Conservation (phyloP, 2,888 invertebrate genomes). For the Drosophila vallismaia region DNA sequence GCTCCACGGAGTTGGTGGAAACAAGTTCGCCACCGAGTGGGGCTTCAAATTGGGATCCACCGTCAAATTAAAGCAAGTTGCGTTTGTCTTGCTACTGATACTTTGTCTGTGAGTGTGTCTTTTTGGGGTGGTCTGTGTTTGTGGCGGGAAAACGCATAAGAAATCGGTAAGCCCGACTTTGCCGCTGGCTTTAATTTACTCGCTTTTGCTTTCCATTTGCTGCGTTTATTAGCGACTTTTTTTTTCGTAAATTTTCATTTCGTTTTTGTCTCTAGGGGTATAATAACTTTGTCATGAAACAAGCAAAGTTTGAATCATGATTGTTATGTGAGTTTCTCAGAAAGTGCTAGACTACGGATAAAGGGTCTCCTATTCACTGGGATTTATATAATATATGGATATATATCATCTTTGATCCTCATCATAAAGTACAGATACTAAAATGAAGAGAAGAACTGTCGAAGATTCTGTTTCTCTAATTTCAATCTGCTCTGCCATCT, state of each 20-base stretch:
- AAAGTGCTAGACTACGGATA: constrained; percentile 5
- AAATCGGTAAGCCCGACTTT: constrained; percentile 40
- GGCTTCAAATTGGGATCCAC: constrained; percentile 60
- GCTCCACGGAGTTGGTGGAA: constrained; percentile 49
- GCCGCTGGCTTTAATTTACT: constrained; percentile 50
- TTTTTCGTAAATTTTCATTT: constrained; percentile 35
- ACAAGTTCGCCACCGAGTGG: constrained; percentile 57
- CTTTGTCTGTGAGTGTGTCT: not conserved
- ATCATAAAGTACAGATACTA: not conserved
- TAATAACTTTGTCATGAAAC: constrained; percentile 63
- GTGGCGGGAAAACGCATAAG: constrained; percentile 62
- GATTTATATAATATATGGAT: no score
- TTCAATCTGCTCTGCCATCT: no score
- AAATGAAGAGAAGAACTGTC: not conserved
- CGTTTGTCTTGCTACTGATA: constrained; percentile 26
- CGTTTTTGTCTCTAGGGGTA: constrained; percentile 25
- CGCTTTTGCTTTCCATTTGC: constrained; percentile 69
- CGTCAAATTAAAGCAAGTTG: constrained; percentile 54
- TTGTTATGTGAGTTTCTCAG: constrained; percentile 1
- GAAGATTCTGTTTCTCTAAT: not conserved
- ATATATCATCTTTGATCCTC: no score
- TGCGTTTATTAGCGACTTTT: constrained; percentile 54
- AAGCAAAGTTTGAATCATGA: not conserved
- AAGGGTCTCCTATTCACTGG: constrained; percentile 5
- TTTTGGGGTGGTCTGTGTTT: constrained; percentile 19